Percentiles rank a stretch among this genome's conserved stretches.
These are phyloP conservation scores for Chrysaora quinquecirrha DNA, from an alignment of 30 jellyfish, hydroid and myxozoan genomes.

Conservation along the genomic window DNA sequence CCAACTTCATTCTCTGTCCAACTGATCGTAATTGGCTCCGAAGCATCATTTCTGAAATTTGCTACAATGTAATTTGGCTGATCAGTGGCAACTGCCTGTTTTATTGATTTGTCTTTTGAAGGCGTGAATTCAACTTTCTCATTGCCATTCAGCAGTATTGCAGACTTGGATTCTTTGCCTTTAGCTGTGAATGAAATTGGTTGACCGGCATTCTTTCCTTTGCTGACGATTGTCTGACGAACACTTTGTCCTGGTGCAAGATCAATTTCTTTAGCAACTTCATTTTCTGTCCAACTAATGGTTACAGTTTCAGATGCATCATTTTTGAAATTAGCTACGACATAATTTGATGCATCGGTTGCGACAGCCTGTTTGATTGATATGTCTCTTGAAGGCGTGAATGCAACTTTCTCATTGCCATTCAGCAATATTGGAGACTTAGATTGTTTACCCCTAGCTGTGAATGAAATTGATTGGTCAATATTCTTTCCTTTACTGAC, in stretches of 20 bases:
- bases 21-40: constrained; percentile 31
- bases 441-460: too few species aligned
- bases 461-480: too few species aligned
- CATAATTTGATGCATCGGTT: constrained; percentile 1
- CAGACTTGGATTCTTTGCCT: background rate
- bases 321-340: constrained; percentile 16
- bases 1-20: constrained; percentile 35
- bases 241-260: constrained; percentile 17
- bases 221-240: background rate
- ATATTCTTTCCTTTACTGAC: too few species aligned
- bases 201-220: background rate
- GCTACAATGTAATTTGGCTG: constrained; percentile 28
- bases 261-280: background rate
- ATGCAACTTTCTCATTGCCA: background rate
- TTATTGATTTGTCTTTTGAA: background rate
- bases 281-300: constrained; percentile 37
- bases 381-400: background rate
- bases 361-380: background rate
- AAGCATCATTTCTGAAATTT: constrained; percentile 37
- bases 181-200: constrained; percentile 3
- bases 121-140: constrained; percentile 14
- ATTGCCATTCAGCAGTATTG: background rate
- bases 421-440: too few species aligned
- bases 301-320: constrained; percentile 38
- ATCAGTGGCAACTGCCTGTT: constrained; percentile 30